A percentile compares a stretch with the other conserved stretches of the same genome.
These are phyloP conservation scores for Tichodroma muraria DNA, from an alignment of 2,113 vertebrate species.

Conservation along the genomic window DNA sequence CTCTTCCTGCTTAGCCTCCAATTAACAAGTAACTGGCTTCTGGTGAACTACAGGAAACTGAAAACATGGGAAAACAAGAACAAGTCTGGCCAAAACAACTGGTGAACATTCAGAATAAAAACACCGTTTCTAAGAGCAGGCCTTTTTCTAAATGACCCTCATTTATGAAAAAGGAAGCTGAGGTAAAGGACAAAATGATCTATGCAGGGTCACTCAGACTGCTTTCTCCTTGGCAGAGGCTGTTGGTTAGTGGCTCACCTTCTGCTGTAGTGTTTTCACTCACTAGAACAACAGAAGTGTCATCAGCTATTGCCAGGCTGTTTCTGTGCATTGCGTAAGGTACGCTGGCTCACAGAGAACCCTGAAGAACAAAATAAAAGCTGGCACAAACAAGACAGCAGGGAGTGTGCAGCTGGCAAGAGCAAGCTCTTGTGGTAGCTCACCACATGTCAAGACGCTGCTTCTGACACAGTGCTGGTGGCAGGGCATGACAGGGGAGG, in stretches of 20 bases:
- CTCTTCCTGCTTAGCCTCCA: not conserved
- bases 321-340: not conserved
- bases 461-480: not conserved
- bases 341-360: not conserved
- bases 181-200: slow-evolving; percentile 8
- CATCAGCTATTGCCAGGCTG: not conserved
- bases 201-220: not conserved
- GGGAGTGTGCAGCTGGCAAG: not conserved
- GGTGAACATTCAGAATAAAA: not conserved
- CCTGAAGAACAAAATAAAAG: not conserved
- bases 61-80: not conserved
- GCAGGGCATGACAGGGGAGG: not conserved
- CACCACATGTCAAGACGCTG: not conserved
- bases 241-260: not conserved
- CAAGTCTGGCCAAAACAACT: not conserved
- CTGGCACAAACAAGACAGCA: not conserved
- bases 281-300: not conserved
- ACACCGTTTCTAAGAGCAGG: not conserved
- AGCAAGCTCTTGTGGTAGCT: not conserved
- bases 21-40: not conserved
- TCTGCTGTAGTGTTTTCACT: not conserved
- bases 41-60: not conserved
- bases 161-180: not conserved
- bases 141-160: not conserved
- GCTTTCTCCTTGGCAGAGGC: not conserved